phyloP scores from a whole-genome alignment of 2,888 invertebrate genomes.

The Unio pictorum region DNA sequence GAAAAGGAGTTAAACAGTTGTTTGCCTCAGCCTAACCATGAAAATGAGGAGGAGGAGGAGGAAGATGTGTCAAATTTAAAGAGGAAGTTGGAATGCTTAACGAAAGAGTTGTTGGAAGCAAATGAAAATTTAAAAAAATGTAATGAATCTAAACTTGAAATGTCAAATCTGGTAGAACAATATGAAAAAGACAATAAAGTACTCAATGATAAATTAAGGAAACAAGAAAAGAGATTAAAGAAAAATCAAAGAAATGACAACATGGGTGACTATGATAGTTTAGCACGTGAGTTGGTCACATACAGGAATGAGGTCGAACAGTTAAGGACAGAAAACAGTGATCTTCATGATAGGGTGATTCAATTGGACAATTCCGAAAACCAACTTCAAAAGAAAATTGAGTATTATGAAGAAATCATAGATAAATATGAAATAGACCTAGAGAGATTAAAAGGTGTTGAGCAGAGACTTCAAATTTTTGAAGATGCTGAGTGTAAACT shows the following conservation, averaged over 20 bases:
- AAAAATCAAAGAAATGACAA: slow-evolving; percentile 32
- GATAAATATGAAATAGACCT: slow-evolving; percentile 18
- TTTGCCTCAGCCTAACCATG: slow-evolving; percentile 12
- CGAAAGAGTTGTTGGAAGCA: slow-evolving; percentile 5
- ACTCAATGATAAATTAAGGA: slow-evolving; percentile 25
- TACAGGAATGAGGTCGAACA: slow-evolving; percentile 39
- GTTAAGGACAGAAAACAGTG: slow-evolving; percentile 43
- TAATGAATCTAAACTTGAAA: slow-evolving; percentile 8
- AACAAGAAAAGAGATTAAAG: slow-evolving; percentile 33
- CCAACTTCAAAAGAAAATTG: slow-evolving; percentile 18
- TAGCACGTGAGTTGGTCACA: slow-evolving; percentile 36
- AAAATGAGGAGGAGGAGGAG: slow-evolving; percentile 9
- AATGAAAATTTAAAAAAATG: slow-evolving; percentile 5
- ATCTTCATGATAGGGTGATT: slow-evolving; percentile 46
- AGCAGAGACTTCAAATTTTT: slow-evolving; percentile 34
- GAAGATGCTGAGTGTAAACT: slow-evolving; percentile 50
- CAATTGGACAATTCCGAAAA: slow-evolving; percentile 46
- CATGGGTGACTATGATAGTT: slow-evolving; percentile 35
- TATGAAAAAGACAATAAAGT: slow-evolving; percentile 32
- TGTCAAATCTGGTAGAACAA: slow-evolving; percentile 21
- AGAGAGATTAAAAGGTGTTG: slow-evolving; percentile 22
- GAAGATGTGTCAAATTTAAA: slow-evolving; percentile 2
- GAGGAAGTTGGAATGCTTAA: slow-evolving; percentile 4
- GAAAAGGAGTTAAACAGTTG: slow-evolving; percentile 18
- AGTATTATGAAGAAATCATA: slow-evolving; percentile 26